Base-by-base conservation (phyloP, 2,797 vertebrate species). In the Echeneis naucrates region DNA sequence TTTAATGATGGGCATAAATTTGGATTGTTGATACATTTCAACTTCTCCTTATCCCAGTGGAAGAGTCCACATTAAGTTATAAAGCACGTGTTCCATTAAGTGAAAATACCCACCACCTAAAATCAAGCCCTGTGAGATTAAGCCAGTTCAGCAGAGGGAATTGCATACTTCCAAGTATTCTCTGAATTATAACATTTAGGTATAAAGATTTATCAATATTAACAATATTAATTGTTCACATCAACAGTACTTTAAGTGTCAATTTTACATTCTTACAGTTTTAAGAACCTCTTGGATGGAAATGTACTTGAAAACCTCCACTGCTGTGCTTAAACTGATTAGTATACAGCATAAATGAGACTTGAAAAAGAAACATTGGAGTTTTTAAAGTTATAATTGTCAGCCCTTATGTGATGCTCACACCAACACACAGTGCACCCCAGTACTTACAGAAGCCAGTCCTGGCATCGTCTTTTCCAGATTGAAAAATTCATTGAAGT, bases 401-500 rank as follows among this genome's bases (percentile, higher is more conserved):
- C 26, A 70, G 27, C 50, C 69, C 21, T 64, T 57, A 21, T 56
- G 78, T 83, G 68, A 75, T 3, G 32, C 60, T 63, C 24, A 78
- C 21, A 52, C 74, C 26, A 37, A 50, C 13, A 60, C 27, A 53
- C 7, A 64, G 83, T 89, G 87, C 59, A 77, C 35, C 75, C 83
- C 68, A 76, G 60, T 80, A 92, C 98, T 99, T 95, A 99, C 98
- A 89, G 97, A 99, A 78, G 98, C 97, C 93, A 99, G 88, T 62
- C 96, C 96, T 58, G 98, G 98, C 93, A 99, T 96, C 5, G 95
- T 97, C 91, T 98, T 98, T 88, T 99, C 98, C 88, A 99, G 92
- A 91, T 98, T 99, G 93, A 98, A 99, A 90, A 99, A 99, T 73
- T 99, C 98, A 80, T 99, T 99, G 92, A 98, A 99, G 92, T 99